Percentiles rank a stretch among this genome's conserved stretches.
phyloP scores from a whole-genome alignment of 2,797 vertebrate genomes.

The Pangasius djambal region DNA sequence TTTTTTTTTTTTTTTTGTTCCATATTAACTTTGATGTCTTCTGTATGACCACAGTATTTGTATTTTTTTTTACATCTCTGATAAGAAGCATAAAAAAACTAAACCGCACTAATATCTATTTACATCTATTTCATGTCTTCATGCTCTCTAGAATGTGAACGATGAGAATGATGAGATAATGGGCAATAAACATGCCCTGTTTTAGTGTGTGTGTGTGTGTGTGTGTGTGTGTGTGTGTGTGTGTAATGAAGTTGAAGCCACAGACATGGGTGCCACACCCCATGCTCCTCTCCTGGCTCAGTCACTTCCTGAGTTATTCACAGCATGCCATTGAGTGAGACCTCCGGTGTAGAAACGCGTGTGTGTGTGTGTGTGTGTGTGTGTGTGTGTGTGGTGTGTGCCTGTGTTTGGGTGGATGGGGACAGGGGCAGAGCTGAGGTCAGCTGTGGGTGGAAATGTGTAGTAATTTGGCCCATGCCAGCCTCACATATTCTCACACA shows the following conservation, averaged over 20 bases:
- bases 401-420: conserved; percentile 39
- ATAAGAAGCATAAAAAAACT: not conserved
- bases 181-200: conserved; percentile 9
- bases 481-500: conserved; percentile 9
- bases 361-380: conserved; percentile 28
- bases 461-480: conserved; percentile 61
- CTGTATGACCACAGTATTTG: not conserved
- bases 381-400: conserved; percentile 27
- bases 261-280: conserved; percentile 73
- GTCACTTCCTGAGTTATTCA: conserved; percentile 63
- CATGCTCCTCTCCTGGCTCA: conserved; percentile 62
- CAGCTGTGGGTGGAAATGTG: conserved; percentile 71
- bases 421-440: conserved; percentile 71
- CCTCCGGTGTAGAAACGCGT: conserved; percentile 54
- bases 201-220: conserved; percentile 31
- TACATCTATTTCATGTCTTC: not conserved
- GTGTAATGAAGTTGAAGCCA: conserved; percentile 55
- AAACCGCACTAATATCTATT: not conserved
- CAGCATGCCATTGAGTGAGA: conserved; percentile 55
- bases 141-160: not conserved
- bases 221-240: conserved; percentile 50
- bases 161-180: conserved; percentile 22
- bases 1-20: not conserved
- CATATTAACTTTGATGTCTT: not conserved
- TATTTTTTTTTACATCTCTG: not conserved